Evolutionary conservation across 2,888 invertebrate species (phyloP).

Genomic region (Leucophenga montana): DNA sequence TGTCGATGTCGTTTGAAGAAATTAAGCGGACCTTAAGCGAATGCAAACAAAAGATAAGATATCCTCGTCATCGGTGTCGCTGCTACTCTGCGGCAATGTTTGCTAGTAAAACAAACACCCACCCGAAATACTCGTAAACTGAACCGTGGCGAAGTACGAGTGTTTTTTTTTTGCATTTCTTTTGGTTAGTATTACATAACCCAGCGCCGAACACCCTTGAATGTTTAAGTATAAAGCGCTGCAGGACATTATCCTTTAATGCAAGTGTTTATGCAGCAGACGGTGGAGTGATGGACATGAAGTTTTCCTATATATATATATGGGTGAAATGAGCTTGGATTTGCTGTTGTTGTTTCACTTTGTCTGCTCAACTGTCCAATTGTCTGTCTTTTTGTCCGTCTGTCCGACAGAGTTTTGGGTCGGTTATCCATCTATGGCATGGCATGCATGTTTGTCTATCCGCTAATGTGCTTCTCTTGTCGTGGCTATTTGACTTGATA

Average conservation of each 20-base stretch:
- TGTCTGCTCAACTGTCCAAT: conserved; percentile 9
- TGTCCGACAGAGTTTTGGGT: conserved; percentile 3
- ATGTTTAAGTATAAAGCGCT: conserved; percentile 1
- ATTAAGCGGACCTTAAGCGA: conserved; percentile 56
- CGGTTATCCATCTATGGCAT: not conserved
- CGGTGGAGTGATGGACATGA: not conserved
- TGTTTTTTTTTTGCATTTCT: conserved; percentile 30
- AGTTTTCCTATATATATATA: not conserved
- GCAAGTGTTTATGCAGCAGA: not conserved
- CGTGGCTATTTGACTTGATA: conserved; percentile 45
- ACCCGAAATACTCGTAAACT: conserved; percentile 37
- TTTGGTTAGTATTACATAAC: conserved; percentile 60
- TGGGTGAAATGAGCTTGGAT: conserved; percentile 13
- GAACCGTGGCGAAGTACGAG: conserved; percentile 41
- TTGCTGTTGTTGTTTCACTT: not conserved
- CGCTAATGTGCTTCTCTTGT: conserved; percentile 70
- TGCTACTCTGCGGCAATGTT: conserved; percentile 55
- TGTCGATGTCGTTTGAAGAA: conserved; percentile 36
- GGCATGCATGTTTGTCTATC: conserved; percentile 44
- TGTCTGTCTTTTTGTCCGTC: conserved; percentile 33
- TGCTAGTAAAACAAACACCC: conserved; percentile 53
- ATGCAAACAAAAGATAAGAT: conserved; percentile 69
- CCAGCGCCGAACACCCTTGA: not conserved
- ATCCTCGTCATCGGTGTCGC: conserved; percentile 49
- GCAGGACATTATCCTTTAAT: not conserved